Percentiles rank a stretch among this genome's conserved stretches.
phyloP scores from a whole-genome alignment of 2,797 vertebrate genomes.

The Etheostoma perlongum region DNA sequence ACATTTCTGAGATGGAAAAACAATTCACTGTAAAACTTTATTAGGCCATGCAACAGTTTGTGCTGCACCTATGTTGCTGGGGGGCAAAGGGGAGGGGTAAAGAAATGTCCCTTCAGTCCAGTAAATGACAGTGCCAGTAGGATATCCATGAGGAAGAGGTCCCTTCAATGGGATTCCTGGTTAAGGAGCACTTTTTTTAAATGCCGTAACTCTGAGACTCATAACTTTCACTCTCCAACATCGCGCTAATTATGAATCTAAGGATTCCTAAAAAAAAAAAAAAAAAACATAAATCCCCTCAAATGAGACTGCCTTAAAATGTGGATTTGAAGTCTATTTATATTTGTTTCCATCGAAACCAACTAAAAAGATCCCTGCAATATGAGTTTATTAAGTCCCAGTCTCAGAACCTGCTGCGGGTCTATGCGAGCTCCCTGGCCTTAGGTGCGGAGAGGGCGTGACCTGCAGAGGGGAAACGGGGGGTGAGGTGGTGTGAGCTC shows the following conservation, averaged over 20 bases:
- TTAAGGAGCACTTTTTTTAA: constrained; percentile 1
- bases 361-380: neutral
- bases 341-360: neutral
- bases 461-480: constrained; percentile 80
- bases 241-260: neutral
- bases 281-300: constrained; percentile 4
- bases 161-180: neutral
- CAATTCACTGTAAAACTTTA: neutral
- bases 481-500: constrained; percentile 58
- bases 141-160: constrained; percentile 12
- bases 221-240: neutral
- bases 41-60: neutral
- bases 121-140: neutral
- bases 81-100: neutral
- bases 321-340: neutral
- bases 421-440: constrained; percentile 78
- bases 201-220: neutral
- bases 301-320: neutral
- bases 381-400: neutral
- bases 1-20: constrained; percentile 18
- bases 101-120: constrained; percentile 14
- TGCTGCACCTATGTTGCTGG: constrained; percentile 2
- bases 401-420: constrained; percentile 51
- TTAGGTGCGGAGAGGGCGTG: constrained; percentile 56
- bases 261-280: too few relatives aligned